These are phyloP conservation scores for Eueremaeus valkanovi DNA, from an alignment of 2,888 invertebrate genomes.

Conservation along the genomic window DNA sequence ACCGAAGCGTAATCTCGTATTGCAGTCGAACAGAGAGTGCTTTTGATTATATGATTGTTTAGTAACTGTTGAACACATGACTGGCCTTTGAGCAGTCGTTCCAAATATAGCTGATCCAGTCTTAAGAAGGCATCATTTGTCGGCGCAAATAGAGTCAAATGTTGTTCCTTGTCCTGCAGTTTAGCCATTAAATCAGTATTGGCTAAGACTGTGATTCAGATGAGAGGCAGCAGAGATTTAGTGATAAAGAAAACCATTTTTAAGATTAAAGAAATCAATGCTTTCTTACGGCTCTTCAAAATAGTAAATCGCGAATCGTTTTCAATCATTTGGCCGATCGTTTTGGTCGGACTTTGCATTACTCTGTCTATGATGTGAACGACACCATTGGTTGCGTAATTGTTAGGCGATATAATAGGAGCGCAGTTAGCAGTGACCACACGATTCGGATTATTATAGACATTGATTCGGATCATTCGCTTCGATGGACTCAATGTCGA, in stretches of 20 bases:
- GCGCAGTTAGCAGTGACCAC: conserved; percentile 66
- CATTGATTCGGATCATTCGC: conserved; percentile 59
- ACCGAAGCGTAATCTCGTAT: conserved; percentile 59
- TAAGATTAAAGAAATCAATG: neutral
- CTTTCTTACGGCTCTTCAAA: conserved; percentile 55
- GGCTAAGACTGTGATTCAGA: conserved; percentile 57
- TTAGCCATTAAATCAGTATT: conserved; percentile 59
- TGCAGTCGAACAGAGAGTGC: conserved; percentile 63
- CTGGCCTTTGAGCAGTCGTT: conserved; percentile 59
- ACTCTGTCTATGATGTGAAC: conserved; percentile 64
- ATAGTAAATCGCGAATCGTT: conserved; percentile 60
- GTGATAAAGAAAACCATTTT: no score
- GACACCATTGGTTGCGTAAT: conserved; percentile 63
- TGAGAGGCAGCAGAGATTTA: no score
- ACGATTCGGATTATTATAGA: conserved; percentile 56
- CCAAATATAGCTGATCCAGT: conserved; percentile 55
- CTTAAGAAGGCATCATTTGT: conserved; percentile 65
- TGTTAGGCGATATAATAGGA: conserved; percentile 60
- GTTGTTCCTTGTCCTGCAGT: conserved; percentile 56
- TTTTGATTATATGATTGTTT: conserved; percentile 64
- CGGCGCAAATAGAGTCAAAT: conserved; percentile 61
- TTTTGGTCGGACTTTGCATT: conserved; percentile 58
- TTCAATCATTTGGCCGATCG: conserved; percentile 60
- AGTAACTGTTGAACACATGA: conserved; percentile 62
- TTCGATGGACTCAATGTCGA: conserved; percentile 48